These are phyloP conservation scores for Hydropsyche betteni DNA, from an alignment of 2,888 invertebrate species.

Conservation along the genomic window DNA sequence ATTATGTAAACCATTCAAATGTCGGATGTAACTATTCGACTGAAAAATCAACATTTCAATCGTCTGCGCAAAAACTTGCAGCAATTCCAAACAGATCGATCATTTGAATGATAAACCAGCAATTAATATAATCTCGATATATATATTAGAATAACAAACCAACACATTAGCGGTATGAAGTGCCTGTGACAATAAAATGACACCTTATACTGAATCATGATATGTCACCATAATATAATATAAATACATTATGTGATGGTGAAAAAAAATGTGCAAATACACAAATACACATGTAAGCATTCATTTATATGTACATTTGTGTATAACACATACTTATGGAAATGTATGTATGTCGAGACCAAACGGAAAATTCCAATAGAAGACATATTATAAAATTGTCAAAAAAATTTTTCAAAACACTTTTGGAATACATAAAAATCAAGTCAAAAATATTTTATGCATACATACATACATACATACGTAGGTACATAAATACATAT, in stretches of 20 bases:
- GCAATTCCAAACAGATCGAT: conserved; percentile 13
- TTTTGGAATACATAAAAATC: too few species aligned
- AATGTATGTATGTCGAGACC: conserved; percentile 19
- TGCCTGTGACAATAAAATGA: conserved; percentile 28
- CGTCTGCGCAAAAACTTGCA: too few species aligned
- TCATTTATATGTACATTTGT: conserved; percentile 32
- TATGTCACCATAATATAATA: conserved; percentile 36
- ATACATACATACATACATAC: conserved; percentile 27
- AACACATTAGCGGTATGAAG: conserved; percentile 29
- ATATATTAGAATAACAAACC: conserved; percentile 31
- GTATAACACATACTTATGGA: conserved; percentile 17
- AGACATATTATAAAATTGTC: too few species aligned
- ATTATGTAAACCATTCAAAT: conserved; percentile 20
- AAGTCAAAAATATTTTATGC: conserved; percentile 17
- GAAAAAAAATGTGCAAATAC: conserved; percentile 27
- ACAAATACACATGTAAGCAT: conserved; percentile 31
- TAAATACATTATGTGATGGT: conserved; percentile 35
- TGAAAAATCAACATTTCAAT: too few species aligned
- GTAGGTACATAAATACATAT: conserved; percentile 29
- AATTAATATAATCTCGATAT: conserved; percentile 4
- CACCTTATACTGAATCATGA: conserved; percentile 31
- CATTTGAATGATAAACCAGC: conserved; percentile 32
- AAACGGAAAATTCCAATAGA: background rate
- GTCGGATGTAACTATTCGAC: too few species aligned
- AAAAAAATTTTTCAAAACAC: too few species aligned